Evolutionary conservation across 2,797 vertebrate genomes (phyloP), one percentile per base, ranked within the genome.

Genomic region (Acanthopagrus latus): DNA sequence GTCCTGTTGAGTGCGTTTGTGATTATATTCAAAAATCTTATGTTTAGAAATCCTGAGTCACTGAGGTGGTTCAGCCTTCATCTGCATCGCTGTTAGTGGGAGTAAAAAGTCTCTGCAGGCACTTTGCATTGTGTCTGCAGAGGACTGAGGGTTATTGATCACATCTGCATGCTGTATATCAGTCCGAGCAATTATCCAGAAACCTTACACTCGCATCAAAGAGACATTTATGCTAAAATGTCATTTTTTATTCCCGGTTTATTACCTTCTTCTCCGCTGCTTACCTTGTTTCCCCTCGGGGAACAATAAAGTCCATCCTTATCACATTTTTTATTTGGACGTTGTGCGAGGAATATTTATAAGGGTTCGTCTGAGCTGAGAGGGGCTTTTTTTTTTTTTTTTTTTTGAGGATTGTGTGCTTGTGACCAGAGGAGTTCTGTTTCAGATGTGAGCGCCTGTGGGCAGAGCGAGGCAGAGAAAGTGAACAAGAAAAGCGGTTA

Each of bases 261-360:
- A 59, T 51, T 23, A 4, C 8, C 12, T 3, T 20, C 23, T 54
- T 38, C 62, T 33, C 27, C 1, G 25, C 66, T 25, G 66, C 63
- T 33, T 44, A 59, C 33, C 52, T 27, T 38, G 10, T 63, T 23
- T 59, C 44, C 11, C 70, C 71, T 64, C 1, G 1, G 18, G 59
- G 66, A 63, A 29, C 44, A 52, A 75, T 78, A 29, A 66, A 80
- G 12, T 41, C 29, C 21, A 23, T 20, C 55, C 55, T 47, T 27
- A 58, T 60, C 60, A 27, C 25, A 50, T 48, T 33, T 33, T 84
- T 82, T 78, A 63, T 78, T 64, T 48, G 57, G 71, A 47, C 33
- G 25, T 48, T 52, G 46, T 43, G 38, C 9, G 38, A 29, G 43
- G 60, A 60, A 33, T 68, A 54, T 62, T 54, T 52, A 64, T 57